Evolutionary conservation across 2,797 vertebrate species (phyloP), one percentile per base, ranked within the genome.

Genomic region (Hydrolagus colliei): DNA sequence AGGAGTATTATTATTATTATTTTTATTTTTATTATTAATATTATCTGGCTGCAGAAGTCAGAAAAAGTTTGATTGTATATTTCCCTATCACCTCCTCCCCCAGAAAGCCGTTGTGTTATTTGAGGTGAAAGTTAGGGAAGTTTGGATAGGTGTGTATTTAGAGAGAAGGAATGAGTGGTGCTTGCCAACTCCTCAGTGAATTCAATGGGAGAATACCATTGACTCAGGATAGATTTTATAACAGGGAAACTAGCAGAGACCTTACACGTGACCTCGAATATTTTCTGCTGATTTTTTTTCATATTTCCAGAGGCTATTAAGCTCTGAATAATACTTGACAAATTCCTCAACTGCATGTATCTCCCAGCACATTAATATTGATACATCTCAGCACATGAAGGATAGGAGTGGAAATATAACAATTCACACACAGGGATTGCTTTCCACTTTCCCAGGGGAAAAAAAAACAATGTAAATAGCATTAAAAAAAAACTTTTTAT

Each of bases 191-290:
- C 41, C 41, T 52, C 41, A 41, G 84, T 59, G 85, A 88, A 91
- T 88, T 89, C 90, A 4, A 90, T 88, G 91, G 91, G 88, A 72
- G 6, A 73, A 86, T 88, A 86, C 87, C 88, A 88, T 88, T 90
- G 88, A 91, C 91, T 90, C 91, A 91, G 86, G 73, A 92, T 89
- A 72, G 88, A 89, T 91, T 92, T 89, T 90, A 88, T 91, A 89
- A 89, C 88, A 90, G 87, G 14, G 89, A 88, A 89, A 88, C 88
- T 88, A 84, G 65, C 62, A 12, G 90, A 90, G 79, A 87, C 86
- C 76, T 86, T 3, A 77, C 87, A 86, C 12, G 80, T 89, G 88
- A 86, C 89, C 87, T 10, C 72, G 86, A 88, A 88, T 85, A 86
- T 65, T 88, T 91, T 90, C 87, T 79, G 87, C 73, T 89, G 88